Conservation (phyloP, 2,797 vertebrate genomes). For the Gephyroberyx darwinii region DNA sequence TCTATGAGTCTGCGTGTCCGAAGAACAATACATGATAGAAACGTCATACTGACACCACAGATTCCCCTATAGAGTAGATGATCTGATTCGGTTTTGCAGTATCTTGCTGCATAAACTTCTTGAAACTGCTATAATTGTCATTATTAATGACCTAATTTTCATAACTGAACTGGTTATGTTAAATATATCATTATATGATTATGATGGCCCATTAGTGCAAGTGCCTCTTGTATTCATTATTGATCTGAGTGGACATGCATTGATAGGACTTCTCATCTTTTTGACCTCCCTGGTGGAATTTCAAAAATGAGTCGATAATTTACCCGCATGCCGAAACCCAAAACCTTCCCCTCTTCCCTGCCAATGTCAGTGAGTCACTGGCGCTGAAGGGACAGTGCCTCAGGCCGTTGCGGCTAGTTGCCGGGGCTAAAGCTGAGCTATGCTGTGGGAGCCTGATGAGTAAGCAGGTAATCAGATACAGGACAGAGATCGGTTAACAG, state of each 20-base stretch:
- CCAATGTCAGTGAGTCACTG: slow-evolving; percentile 44
- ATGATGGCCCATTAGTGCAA: too few species aligned
- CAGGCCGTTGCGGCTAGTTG: slow-evolving; percentile 22
- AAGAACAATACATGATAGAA: too few species aligned
- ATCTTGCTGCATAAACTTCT: too few species aligned
- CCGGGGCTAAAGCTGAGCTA: slow-evolving; percentile 24
- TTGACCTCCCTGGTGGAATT: slow-evolving; percentile 29
- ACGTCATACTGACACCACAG: too few species aligned
- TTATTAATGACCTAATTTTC: too few species aligned
- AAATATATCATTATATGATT: too few species aligned
- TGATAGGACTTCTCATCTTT: neutral
- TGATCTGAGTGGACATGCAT: neutral
- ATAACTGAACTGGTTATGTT: too few species aligned
- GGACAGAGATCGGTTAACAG: neutral
- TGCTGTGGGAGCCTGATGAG: slow-evolving; percentile 30
- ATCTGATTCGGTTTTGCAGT: too few species aligned
- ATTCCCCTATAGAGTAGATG: too few species aligned
- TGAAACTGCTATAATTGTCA: too few species aligned
- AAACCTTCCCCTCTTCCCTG: slow-evolving; percentile 30
- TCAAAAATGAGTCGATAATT: slow-evolving; percentile 42
- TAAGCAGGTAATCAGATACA: slow-evolving; percentile 43
- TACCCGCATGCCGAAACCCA: slow-evolving; percentile 49
- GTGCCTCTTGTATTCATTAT: too few species aligned
- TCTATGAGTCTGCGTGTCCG: too few species aligned
- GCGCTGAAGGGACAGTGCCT: slow-evolving; percentile 29